Percentiles rank a stretch among this genome's conserved stretches.
Evolutionary conservation across 1,140 invertebrate species (phyloP).

Genomic region (Subanguina moxae): DNA sequence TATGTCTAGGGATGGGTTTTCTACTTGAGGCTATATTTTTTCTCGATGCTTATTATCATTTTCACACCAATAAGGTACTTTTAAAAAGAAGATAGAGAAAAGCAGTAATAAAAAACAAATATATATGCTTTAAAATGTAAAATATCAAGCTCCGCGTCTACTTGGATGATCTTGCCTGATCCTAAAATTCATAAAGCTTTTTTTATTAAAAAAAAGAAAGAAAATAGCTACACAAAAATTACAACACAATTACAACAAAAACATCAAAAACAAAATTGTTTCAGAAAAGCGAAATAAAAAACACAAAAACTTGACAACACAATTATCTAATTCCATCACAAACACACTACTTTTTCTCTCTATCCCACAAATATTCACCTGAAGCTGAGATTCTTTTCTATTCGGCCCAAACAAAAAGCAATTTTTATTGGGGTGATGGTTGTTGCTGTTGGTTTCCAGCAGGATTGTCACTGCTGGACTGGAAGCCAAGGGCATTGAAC

Average conservation of each 20-base stretch:
- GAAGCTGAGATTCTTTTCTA: too few relatives aligned
- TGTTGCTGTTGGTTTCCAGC: too few relatives aligned
- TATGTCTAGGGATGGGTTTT: too few relatives aligned
- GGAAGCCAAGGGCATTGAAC: slow-evolving; percentile 36
- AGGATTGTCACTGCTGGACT: slow-evolving; percentile 1
- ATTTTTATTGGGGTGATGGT: too few relatives aligned
- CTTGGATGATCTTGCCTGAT: not conserved
- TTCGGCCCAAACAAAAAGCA: too few relatives aligned
- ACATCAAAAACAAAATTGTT: not conserved
- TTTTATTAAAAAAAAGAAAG: not conserved
- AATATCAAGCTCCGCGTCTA: not conserved
- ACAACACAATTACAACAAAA: too few relatives aligned
- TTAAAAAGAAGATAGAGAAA: not conserved
- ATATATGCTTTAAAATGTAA: not conserved
- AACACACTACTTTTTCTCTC: not conserved
- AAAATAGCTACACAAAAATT: too few relatives aligned
- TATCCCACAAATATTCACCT: too few relatives aligned
- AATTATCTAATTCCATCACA: not conserved
- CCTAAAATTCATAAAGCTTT: not conserved
- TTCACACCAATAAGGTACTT: not conserved
- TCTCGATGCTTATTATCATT: too few relatives aligned
- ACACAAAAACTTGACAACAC: not conserved
- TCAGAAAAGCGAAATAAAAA: not conserved
- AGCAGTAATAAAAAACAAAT: not conserved
- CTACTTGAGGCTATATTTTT: too few relatives aligned